Conservation (phyloP, 2,797 vertebrate genomes). For the Pangasius larnaudii region DNA sequence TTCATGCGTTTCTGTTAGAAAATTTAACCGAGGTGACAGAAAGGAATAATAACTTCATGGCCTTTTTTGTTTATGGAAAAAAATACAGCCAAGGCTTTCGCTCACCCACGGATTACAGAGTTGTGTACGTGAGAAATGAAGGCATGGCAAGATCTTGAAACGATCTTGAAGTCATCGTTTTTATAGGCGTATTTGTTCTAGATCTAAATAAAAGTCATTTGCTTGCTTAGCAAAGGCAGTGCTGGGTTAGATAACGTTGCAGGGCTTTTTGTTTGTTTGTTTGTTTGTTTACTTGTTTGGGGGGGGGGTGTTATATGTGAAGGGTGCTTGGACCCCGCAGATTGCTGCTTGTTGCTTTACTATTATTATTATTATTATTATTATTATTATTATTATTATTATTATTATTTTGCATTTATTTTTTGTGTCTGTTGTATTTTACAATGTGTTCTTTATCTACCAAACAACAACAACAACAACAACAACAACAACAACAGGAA, state of each 20-base stretch:
- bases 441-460: background rate
- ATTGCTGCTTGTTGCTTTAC: background rate
- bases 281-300: background rate
- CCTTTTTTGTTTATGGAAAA: constrained; percentile 15
- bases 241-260: background rate
- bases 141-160: constrained; percentile 10
- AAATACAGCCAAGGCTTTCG: background rate
- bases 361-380: background rate
- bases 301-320: background rate
- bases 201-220: constrained; percentile 32
- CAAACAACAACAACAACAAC: too few relatives aligned
- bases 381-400: background rate
- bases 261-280: background rate
- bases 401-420: background rate
- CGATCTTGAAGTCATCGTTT: background rate
- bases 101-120: background rate
- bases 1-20: constrained; percentile 34
- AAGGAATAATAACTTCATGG: constrained; percentile 42
- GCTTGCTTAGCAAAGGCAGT: constrained; percentile 13
- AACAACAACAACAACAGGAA: background rate
- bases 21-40: constrained; percentile 42
- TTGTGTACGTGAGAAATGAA: background rate
- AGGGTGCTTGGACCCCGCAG: background rate
- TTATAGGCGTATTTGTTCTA: background rate
- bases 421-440: background rate